Evolutionary conservation across 2,888 invertebrate genomes (phyloP).

Genomic region (Syrphus vitripennis): DNA sequence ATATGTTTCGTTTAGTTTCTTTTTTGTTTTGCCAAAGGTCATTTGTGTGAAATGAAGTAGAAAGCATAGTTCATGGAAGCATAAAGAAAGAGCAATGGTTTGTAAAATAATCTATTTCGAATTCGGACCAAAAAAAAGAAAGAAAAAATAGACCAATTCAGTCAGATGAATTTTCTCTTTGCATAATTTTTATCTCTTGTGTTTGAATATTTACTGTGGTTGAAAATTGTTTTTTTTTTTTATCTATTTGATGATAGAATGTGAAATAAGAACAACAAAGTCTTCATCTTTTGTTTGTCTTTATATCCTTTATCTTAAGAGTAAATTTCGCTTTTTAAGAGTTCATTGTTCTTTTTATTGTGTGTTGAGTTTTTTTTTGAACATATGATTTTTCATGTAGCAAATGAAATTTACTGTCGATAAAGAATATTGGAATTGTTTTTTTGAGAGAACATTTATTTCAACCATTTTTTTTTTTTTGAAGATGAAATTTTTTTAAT

Average conservation of each 20-base stretch:
- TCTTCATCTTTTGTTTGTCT: constrained; percentile 3
- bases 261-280: constrained; percentile 1
- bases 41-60: background rate
- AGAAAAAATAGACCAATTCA: background rate
- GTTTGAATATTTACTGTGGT: background rate
- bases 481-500: no score
- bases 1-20: background rate
- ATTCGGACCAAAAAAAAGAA: constrained; percentile 38
- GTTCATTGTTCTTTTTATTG: background rate
- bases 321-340: background rate
- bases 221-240: constrained; percentile 13
- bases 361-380: background rate
- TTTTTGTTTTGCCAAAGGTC: background rate
- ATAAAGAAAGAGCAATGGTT: constrained; percentile 38
- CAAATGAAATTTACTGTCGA: no score
- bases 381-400: no score
- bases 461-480: no score
- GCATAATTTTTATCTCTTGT: constrained; percentile 15
- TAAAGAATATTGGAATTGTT: no score
- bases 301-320: background rate
- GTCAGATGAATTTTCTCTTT: constrained; percentile 44
- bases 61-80: background rate
- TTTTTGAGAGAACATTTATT: no score
- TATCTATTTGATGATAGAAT: constrained; percentile 18
- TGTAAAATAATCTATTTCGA: constrained; percentile 43